Base-by-base conservation (phyloP, 2,797 vertebrate species). In the Sternarchorhynchus goeldii region DNA sequence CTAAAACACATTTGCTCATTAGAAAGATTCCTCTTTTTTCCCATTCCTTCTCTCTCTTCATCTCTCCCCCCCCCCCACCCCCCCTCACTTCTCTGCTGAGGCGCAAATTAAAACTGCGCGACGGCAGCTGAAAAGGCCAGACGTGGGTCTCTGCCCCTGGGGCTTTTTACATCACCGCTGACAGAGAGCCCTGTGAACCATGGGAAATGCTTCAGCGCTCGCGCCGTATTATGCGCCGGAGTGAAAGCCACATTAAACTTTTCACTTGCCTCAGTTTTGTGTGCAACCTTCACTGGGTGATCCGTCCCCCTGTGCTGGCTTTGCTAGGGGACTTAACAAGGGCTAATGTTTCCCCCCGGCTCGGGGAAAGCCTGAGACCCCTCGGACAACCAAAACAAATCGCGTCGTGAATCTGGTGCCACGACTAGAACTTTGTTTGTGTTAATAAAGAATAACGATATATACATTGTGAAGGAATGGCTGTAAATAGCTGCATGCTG, bases 201-300 rank as follows among this genome's bases (percentile, higher is more conserved):
- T 87, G 90, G 89, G 89, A 92, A 92, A 93, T 91, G 90, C 91
- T 92, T 92, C 90, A 92, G 92, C 88, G 88, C 90, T 92, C 91
- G 90, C 86, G 81, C 91, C 86, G 87, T 90, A 90, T 91, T 91
- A 93, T 91, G 86, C 88, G 85, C 87, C 85, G 73, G 79, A 89
- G 84, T 86, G 88, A 93, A 90, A 90, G 91, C 87, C 87, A 86
- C 88, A 90, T 91, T 92, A 88, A 93, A 93, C 90, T 91, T 93
- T 91, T 91, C 88, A 91, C 91, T 91, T 90, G 87, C 85, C 88
- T 90, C 86, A 88, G 86, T 92, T 91, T 91, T 92, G 91, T 91
- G 87, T 91, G 88, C 86, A 34, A 83, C 83, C 73, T 66, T 75
- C 78, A 75, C 78, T 83, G 83, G 88, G 87, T 90, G 88, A 91